These are phyloP conservation scores for Hemichromis elongatus DNA, from an alignment of 2,113 vertebrate genomes.

Conservation along the genomic window DNA sequence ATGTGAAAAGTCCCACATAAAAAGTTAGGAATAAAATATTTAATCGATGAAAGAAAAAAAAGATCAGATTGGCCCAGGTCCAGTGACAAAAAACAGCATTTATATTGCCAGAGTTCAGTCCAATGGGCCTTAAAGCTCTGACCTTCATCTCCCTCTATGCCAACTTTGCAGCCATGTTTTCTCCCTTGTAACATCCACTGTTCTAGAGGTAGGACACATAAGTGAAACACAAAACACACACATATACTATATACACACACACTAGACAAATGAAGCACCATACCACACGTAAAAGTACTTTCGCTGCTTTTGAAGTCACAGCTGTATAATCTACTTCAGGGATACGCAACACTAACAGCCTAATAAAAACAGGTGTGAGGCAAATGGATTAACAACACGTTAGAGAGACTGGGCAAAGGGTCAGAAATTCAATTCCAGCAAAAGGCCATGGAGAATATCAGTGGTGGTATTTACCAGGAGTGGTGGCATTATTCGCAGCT, in stretches of 20 bases:
- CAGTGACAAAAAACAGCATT: background rate
- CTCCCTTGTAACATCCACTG: constrained; percentile 71
- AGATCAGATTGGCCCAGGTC: background rate
- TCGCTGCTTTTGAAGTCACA: background rate
- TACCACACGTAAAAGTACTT: background rate
- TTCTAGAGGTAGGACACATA: constrained; percentile 52
- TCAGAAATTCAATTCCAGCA: constrained; percentile 17
- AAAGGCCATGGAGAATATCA: constrained; percentile 22
- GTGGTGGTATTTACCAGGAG: constrained; percentile 75
- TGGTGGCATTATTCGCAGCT: constrained; percentile 65
- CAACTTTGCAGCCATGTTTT: constrained; percentile 47
- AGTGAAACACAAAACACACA: background rate
- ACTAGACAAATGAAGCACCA: constrained; percentile 1
- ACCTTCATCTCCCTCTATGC: constrained; percentile 54
- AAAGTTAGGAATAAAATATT: background rate
- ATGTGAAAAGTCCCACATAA: background rate
- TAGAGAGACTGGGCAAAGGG: background rate
- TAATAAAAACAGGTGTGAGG: background rate
- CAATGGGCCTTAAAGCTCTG: constrained; percentile 1
- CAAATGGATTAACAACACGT: background rate
- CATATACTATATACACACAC: constrained; percentile 10
- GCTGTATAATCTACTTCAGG: background rate
- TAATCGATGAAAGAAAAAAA: background rate
- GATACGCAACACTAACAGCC: background rate
- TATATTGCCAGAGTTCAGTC: background rate